A percentile compares a stretch with the other conserved stretches of the same genome.
Evolutionary conservation across 2,113 vertebrate genomes (phyloP).

Genomic region (Leptosomus discolor): DNA sequence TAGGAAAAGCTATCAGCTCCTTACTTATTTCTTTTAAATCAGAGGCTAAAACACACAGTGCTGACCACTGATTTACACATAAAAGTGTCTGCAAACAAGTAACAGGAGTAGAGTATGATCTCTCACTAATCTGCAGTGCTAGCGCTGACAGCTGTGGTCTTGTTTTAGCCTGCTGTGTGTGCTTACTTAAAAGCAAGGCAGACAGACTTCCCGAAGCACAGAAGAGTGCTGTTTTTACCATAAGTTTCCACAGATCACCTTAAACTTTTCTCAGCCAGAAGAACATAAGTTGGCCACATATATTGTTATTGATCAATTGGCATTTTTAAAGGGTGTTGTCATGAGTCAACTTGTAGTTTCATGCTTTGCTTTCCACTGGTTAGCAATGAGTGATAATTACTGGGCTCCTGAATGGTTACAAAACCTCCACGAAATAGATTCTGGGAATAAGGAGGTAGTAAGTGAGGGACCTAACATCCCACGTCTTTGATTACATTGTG

Average conservation of each 20-base stretch:
- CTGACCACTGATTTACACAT: not conserved
- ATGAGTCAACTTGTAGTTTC: not conserved
- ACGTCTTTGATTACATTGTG: not conserved
- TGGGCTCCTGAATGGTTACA: not conserved
- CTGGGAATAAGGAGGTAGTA: not conserved
- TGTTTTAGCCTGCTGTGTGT: not conserved
- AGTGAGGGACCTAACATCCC: not conserved
- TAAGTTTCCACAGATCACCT: not conserved
- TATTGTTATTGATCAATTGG: not conserved
- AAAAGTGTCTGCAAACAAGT: not conserved
- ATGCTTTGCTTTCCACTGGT: not conserved
- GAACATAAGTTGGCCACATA: not conserved
- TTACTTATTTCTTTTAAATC: not conserved
- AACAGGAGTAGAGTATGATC: not conserved
- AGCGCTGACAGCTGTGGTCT: not conserved
- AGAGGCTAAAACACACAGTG: not conserved
- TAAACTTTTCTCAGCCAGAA: not conserved
- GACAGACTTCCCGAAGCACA: not conserved
- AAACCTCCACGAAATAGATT: not conserved
- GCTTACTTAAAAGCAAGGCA: slow-evolving; percentile 5
- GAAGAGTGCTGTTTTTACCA: not conserved
- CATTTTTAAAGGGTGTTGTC: not conserved
- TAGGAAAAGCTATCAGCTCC: not conserved
- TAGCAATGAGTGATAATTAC: not conserved
- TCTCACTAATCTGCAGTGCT: not conserved